These are phyloP conservation scores for Menidia menidia DNA, from an alignment of 2,797 vertebrate genomes.

Conservation along the genomic window DNA sequence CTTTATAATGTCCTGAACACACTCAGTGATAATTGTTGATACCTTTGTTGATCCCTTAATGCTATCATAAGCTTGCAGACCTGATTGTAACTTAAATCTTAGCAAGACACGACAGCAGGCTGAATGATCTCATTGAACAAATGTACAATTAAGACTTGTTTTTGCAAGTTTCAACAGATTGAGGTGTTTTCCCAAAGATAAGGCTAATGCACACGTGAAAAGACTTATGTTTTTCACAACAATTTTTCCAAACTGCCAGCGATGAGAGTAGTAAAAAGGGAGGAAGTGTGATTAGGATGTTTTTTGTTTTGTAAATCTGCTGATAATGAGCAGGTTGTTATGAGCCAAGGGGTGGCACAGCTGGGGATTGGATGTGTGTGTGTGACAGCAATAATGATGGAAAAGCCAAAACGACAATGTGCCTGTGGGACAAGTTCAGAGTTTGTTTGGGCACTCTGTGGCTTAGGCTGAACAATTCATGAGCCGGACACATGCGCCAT, in stretches of 20 bases:
- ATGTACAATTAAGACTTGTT: slow-evolving; percentile 11
- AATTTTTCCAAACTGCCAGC: not conserved
- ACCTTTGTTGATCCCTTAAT: not conserved
- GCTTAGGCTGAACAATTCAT: slow-evolving; percentile 11
- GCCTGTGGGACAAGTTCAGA: slow-evolving; percentile 12
- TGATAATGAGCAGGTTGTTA: not conserved
- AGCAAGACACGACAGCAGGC: not conserved
- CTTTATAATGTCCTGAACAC: not conserved
- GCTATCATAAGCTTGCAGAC: not conserved
- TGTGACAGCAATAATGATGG: slow-evolving; percentile 18
- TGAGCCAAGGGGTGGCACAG: slow-evolving; percentile 54
- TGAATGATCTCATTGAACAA: not conserved
- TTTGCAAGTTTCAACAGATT: slow-evolving; percentile 6
- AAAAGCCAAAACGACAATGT: slow-evolving; percentile 24
- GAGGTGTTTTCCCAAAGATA: not conserved
- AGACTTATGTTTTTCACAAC: too few relatives aligned
- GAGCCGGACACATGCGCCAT: not conserved
- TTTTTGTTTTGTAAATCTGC: slow-evolving; percentile 3
- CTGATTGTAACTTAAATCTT: not conserved
- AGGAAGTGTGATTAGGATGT: not conserved
- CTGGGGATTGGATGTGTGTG: slow-evolving; percentile 5
- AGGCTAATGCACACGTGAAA: not conserved
- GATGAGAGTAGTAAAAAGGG: not conserved
- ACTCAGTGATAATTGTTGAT: not conserved
- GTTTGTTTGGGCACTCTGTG: slow-evolving; percentile 31